A percentile compares a stretch with the other conserved stretches of the same genome.
These are phyloP conservation scores for Polyploca ridens DNA, from an alignment of 2,888 invertebrate species.

Conservation along the genomic window DNA sequence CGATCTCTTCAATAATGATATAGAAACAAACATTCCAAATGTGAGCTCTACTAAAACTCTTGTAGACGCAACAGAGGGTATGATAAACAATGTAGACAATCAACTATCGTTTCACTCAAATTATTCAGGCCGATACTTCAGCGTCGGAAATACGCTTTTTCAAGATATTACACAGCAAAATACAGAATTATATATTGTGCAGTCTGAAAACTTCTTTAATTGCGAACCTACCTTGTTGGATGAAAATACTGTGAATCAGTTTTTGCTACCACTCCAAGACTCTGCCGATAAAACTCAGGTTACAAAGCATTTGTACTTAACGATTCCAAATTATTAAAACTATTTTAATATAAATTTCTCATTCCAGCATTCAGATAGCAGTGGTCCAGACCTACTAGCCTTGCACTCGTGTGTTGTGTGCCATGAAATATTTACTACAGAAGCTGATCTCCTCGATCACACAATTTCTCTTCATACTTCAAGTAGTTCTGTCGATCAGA, in stretches of 20 bases:
- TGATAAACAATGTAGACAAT: slow-evolving; percentile 54
- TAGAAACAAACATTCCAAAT: slow-evolving; percentile 28
- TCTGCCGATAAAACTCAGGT: slow-evolving; percentile 53
- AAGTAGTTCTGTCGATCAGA: slow-evolving; percentile 37
- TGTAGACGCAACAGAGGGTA: slow-evolving; percentile 43
- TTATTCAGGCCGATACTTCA: slow-evolving; percentile 62
- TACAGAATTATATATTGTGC: slow-evolving; percentile 56
- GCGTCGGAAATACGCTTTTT: slow-evolving; percentile 49
- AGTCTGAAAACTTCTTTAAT: slow-evolving; percentile 63
- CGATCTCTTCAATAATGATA: slow-evolving; percentile 56
- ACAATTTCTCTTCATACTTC: slow-evolving; percentile 72
- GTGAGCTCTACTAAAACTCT: slow-evolving; percentile 8
- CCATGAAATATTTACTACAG: slow-evolving; percentile 76
- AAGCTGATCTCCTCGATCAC: slow-evolving; percentile 73
- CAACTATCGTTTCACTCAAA: slow-evolving; percentile 63
- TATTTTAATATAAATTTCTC: slow-evolving; percentile 8
- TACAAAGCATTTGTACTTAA: neutral
- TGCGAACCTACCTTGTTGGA: slow-evolving; percentile 71
- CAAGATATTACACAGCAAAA: slow-evolving; percentile 42
- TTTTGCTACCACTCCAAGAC: slow-evolving; percentile 66
- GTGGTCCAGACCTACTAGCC: slow-evolving; percentile 66
- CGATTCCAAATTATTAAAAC: neutral
- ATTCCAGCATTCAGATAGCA: slow-evolving; percentile 52
- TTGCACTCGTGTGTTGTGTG: slow-evolving; percentile 75
- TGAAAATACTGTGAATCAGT: slow-evolving; percentile 76